Base-by-base conservation (phyloP, 2,113 vertebrate genomes). In the Microcebus griseorufus region DNA sequence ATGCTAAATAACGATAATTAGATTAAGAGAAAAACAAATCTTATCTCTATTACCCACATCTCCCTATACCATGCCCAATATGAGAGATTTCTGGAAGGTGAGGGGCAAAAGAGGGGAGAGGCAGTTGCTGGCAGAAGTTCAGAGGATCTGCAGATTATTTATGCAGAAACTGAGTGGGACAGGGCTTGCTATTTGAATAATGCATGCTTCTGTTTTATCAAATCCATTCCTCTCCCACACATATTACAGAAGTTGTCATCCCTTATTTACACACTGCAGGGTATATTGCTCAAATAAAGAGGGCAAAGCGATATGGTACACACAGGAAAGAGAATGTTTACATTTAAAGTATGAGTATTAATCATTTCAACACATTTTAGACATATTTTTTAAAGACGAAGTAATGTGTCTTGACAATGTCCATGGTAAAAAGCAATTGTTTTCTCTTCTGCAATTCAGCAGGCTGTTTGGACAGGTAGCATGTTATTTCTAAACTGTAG, bases 171-270 rank as follows among this genome's bases (percentile, higher is more conserved):
- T 73, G 96, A 97, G 76, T 72, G 83, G 67, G 96, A 95, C 8
- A 97, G 65, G 76, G 92, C 60, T 96, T 92, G 73, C 75, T 85
- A 58, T 94, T 82, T 98, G 98, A 98, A 98, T 98, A 94, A 98
- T 97, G 95, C 84, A 97, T 96, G 86, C 75, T 96, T 98, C 93
- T 96, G 96, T 95, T 96, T 98, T 97, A 97, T 96, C 96, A 96
- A 97, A 94, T 91, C 91, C 78, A 37, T 73, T 80, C 9, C 82
- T 82, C 86, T 69, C 70, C 78, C 62, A 51, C 18, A 64, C 82
- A 94, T 97, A 98, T 98, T 96, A 96, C 45, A 96, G 95, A 95
- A 98, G 81, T 96, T 98, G 93, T 94, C 98, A 95, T 98, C 87
- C 97, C 97, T 93, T 98, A 95, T 96, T 97, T 96, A 98, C 96